A percentile compares a stretch with the other conserved stretches of the same genome.
phyloP scores from a whole-genome alignment of 2,888 invertebrate genomes.

The Arenicola marina region DNA sequence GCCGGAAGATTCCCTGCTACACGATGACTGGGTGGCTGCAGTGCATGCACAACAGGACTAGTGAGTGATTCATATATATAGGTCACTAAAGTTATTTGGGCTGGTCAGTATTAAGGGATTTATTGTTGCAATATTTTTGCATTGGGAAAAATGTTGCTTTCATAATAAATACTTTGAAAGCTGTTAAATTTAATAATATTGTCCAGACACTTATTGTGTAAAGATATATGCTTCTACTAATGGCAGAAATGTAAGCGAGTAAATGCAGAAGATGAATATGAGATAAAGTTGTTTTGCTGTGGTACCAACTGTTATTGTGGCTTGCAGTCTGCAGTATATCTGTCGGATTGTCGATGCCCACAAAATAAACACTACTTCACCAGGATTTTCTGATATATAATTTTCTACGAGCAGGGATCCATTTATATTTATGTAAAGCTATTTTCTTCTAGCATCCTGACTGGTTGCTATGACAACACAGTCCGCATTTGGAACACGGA shows the following conservation, averaged over 20 bases:
- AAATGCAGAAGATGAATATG: no score
- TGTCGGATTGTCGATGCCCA: no score
- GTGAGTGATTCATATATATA: conserved; percentile 34
- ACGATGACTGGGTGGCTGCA: conserved; percentile 98
- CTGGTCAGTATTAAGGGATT: background rate
- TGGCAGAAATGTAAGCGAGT: no score
- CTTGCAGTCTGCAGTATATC: no score
- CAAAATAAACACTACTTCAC: no score
- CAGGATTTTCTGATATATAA: no score
- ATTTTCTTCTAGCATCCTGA: conserved; percentile 72
- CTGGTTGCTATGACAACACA: conserved; percentile 92
- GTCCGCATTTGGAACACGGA: conserved; percentile 86
- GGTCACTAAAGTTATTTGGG: background rate
- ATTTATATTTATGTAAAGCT: background rate
- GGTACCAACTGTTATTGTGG: no score
- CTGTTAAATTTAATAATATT: background rate
- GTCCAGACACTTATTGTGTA: no score
- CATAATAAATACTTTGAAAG: background rate
- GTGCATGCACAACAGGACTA: conserved; percentile 65
- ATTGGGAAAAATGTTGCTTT: background rate
- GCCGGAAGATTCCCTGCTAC: conserved; percentile 88
- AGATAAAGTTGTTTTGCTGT: no score
- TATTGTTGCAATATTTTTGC: background rate
- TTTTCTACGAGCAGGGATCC: no score
- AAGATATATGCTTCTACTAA: no score